Conservation (phyloP, 2,888 invertebrate genomes). For the Brachylomia viminalis region DNA sequence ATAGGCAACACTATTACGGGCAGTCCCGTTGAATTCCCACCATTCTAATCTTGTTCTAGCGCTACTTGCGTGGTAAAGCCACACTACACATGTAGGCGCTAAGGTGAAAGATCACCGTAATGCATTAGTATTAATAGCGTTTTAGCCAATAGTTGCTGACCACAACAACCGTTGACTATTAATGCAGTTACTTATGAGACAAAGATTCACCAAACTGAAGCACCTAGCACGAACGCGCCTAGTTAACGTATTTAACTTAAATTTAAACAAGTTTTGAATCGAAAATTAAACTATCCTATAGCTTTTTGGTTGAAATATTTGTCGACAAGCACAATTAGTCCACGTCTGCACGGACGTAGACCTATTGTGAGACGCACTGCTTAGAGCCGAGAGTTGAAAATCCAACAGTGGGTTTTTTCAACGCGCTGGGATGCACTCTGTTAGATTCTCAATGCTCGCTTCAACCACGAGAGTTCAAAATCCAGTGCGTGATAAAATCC, state of each 20-base stretch:
- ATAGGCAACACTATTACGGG: not conserved
- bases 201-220: not conserved
- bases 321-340: too few species aligned
- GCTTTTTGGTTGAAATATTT: too few species aligned
- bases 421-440: too few species aligned
- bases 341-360: too few species aligned
- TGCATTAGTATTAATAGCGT: constrained; percentile 32
- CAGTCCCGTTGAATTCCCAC: constrained; percentile 24
- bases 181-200: not conserved
- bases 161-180: not conserved
- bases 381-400: too few species aligned
- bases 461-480: too few species aligned
- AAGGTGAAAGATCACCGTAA: constrained; percentile 45
- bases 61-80: constrained; percentile 29
- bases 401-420: too few species aligned
- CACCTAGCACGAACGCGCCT: not conserved
- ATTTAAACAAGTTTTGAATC: not conserved
- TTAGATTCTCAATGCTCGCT: too few species aligned
- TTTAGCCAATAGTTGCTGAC: not conserved
- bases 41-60: constrained; percentile 12
- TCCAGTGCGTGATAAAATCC: too few species aligned
- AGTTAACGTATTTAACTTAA: not conserved
- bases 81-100: constrained; percentile 15
- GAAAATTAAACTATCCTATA: not conserved
- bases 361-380: too few species aligned